Base-by-base conservation (phyloP, 92 coral and sea anemone species). In the Porites cylindrica region DNA sequence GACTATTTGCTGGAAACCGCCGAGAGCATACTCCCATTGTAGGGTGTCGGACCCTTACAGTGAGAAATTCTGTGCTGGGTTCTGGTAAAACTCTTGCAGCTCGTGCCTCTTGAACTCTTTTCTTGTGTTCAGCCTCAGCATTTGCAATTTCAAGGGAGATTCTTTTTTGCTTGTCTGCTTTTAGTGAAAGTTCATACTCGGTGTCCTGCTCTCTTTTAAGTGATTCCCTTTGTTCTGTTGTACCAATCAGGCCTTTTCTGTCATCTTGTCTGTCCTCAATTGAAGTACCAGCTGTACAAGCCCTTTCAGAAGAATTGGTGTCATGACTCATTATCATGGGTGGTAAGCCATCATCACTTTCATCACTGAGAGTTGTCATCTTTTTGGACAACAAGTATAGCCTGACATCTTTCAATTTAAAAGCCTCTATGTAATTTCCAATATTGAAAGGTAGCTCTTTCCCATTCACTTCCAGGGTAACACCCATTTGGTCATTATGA, bases 51-150 rank as follows among this genome's bases (percentile, higher is more conserved):
- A 76, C 79, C 81, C 61, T 70, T 23, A 91, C 82, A 82, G 95
- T 85, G 72, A 92, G 88, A 81, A 89, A 92, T 76, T 89, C 80
- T 32, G 83, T 66, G 47, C 77, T 64, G 18, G 95, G 95, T 75
- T 92, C 95, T 61, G 73, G 75, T 59, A 86, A 63, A 80, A 92
- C 95, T 81, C 95, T 89, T 67, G 90, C 85, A 71, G 90, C 89
- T 80, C 92, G 88, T 67, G 94, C 90, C 60, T 80, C 82, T 67
- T 80, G 88, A 75, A 92, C 79, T 87, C 84, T 91, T 72, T 69
- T 83, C 83, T 91, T 91, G 67, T 69, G 91, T 62, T 92, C 86
- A 82, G 86, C 78, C 79, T 84, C 82, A 51, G 90, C 83, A 72
- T 79, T 72, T 56, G 72, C 90, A 60, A 71, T 84, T 84, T 92